Percentiles rank a stretch among this genome's conserved stretches.
These are phyloP conservation scores for Aproaerema taeniolella DNA, from an alignment of 2,888 invertebrate genomes.

Conservation along the genomic window DNA sequence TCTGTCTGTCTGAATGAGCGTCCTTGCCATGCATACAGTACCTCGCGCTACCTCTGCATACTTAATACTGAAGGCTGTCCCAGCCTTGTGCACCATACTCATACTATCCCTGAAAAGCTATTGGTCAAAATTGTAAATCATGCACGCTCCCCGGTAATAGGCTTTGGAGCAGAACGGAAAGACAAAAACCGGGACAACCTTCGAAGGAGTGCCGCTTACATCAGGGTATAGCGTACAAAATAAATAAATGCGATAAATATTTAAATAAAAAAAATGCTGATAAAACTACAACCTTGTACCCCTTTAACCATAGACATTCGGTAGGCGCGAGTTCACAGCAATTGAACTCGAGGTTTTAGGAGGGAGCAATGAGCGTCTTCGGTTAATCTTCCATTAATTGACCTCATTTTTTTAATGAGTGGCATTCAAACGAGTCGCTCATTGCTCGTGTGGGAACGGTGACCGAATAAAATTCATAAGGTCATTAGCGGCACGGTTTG, in stretches of 20 bases:
- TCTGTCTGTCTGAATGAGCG: constrained; percentile 19
- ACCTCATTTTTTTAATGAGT: constrained; percentile 65
- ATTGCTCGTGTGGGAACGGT: constrained; percentile 41
- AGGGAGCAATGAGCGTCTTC: constrained; percentile 58
- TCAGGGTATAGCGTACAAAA: constrained; percentile 66
- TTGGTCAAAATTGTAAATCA: constrained; percentile 53
- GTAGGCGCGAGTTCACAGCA: constrained; percentile 65
- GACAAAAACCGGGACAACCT: constrained; percentile 79
- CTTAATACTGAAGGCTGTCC: constrained; percentile 66
- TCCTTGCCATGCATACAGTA: constrained; percentile 47
- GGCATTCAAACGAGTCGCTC: constrained; percentile 45
- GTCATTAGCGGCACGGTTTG: too few species aligned
- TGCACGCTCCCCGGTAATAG: constrained; percentile 63
- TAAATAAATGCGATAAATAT: constrained; percentile 74
- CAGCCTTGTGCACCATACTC: constrained; percentile 46
- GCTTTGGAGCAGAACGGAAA: constrained; percentile 70
- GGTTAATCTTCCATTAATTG: constrained; percentile 67
- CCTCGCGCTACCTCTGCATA: constrained; percentile 42
- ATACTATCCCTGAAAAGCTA: constrained; percentile 59
- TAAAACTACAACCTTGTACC: constrained; percentile 74
- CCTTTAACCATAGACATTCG: constrained; percentile 72
- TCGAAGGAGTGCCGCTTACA: constrained; percentile 73
- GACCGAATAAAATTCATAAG: constrained; percentile 34
- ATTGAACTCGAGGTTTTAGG: constrained; percentile 52
- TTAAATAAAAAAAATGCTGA: constrained; percentile 66